Conservation (phyloP, 2,113 vertebrate genomes). For the Irena cyanogastra region DNA sequence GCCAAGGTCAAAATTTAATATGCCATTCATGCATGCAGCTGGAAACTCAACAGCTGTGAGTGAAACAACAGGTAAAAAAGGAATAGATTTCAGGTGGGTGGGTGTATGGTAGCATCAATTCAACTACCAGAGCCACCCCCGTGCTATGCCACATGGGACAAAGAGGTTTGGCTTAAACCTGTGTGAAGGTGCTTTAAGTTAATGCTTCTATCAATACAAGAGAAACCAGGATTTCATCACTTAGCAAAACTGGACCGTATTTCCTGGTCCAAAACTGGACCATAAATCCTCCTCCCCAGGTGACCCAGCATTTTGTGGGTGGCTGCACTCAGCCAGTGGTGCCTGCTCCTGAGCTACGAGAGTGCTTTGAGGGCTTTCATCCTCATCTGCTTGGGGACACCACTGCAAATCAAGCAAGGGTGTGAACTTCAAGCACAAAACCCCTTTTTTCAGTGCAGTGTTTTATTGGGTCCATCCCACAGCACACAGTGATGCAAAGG, state of each 20-base stretch:
- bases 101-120: not conserved
- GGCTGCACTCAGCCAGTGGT: not conserved
- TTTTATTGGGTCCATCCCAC: not conserved
- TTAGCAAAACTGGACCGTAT: not conserved
- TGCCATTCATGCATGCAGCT: not conserved
- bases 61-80: not conserved
- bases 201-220: not conserved
- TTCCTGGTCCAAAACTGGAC: too few species aligned
- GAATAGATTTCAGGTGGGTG: not conserved
- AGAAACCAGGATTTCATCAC: not conserved
- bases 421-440: not conserved
- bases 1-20: not conserved
- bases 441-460: not conserved
- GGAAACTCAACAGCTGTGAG: not conserved
- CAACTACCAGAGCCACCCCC: not conserved
- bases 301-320: not conserved
- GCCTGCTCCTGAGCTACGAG: not conserved
- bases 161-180: not conserved
- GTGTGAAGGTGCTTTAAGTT: not conserved
- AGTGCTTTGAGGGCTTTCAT: not conserved
- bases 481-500: not conserved
- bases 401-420: not conserved
- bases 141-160: rapidly evolving
- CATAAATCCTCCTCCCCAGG: not conserved
- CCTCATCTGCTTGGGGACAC: not conserved